Evolutionary conservation across 2,113 vertebrate species (phyloP).

Genomic region (Serilophus lunatus): DNA sequence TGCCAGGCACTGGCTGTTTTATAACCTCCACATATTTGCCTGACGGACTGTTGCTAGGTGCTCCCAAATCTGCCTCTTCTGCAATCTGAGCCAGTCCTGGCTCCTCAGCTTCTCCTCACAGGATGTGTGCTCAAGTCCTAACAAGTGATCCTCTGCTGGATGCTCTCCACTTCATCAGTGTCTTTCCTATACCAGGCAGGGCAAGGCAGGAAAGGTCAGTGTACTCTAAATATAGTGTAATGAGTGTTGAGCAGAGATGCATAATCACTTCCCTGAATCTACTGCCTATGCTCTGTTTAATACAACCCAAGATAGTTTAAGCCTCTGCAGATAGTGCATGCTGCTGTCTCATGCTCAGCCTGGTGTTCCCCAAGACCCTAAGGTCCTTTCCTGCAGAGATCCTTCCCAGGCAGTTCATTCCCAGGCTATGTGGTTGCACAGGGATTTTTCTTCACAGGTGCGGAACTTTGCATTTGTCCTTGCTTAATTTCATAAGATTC

Average conservation of each 20-base stretch:
- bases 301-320: not conserved
- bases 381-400: not conserved
- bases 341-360: not conserved
- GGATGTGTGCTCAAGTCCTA: not conserved
- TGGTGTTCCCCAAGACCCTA: not conserved
- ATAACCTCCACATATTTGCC: rapidly evolving
- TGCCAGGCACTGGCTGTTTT: not conserved
- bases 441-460: not conserved
- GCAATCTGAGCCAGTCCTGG: not conserved
- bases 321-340: not conserved
- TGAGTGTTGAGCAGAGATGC: not conserved
- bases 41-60: not conserved
- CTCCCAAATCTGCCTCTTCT: not conserved
- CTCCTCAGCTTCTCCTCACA: not conserved
- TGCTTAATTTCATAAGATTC: not conserved
- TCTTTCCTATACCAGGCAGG: not conserved
- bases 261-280: not conserved
- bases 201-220: not conserved
- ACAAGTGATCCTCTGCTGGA: not conserved
- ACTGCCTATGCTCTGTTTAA: not conserved
- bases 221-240: not conserved
- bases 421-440: not conserved
- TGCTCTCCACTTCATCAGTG: not conserved
- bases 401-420: not conserved
- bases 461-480: not conserved